These are phyloP conservation scores for Spodoptera litura DNA, from an alignment of 1,140 invertebrate species.

Conservation along the genomic window DNA sequence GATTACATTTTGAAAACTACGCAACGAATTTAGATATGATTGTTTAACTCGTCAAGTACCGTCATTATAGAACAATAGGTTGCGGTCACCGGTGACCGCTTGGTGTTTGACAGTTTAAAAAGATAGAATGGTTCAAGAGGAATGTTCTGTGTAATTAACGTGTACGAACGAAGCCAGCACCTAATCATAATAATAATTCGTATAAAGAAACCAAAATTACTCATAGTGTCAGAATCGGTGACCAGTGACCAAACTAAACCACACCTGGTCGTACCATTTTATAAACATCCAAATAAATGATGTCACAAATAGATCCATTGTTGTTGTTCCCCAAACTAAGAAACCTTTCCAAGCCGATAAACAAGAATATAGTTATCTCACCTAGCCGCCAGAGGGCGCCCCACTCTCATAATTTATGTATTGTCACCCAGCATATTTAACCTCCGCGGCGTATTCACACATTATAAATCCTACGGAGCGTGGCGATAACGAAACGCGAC, in stretches of 20 bases:
- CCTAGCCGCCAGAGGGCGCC: conserved; percentile 48
- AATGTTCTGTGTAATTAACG: too few relatives aligned
- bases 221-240: too few relatives aligned
- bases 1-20: too few relatives aligned
- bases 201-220: too few relatives aligned
- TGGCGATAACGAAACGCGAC: conserved; percentile 72
- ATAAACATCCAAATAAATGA: conserved; percentile 9
- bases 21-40: too few relatives aligned
- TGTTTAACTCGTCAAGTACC: too few relatives aligned
- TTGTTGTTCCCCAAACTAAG: conserved; percentile 34
- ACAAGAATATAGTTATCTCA: conserved; percentile 78
- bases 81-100: too few relatives aligned
- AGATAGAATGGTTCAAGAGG: too few relatives aligned
- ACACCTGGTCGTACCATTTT: not conserved
- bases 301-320: conserved; percentile 35
- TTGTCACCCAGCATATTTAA: conserved; percentile 80
- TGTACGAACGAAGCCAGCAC: too few relatives aligned
- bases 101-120: too few relatives aligned
- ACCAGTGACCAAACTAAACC: not conserved
- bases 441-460: conserved; percentile 73
- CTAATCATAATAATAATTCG: too few relatives aligned
- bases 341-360: conserved; percentile 73
- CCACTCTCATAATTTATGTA: conserved; percentile 79
- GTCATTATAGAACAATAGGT: too few relatives aligned
- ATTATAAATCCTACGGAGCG: conserved; percentile 80